phyloP scores from a whole-genome alignment of 2,113 vertebrate genomes.

The Leptobrachium leishanense region DNA sequence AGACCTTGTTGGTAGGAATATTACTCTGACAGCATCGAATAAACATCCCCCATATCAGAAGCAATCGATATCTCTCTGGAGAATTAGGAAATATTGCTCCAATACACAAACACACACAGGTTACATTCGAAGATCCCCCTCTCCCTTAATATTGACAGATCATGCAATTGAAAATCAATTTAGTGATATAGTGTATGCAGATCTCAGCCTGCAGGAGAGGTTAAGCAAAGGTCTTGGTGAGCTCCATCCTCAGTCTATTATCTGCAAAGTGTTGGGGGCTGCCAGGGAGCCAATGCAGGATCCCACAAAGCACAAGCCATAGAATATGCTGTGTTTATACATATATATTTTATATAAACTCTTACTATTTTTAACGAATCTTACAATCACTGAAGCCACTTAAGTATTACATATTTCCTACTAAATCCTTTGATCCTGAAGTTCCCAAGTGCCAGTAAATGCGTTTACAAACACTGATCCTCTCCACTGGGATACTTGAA shows the following conservation, averaged over 20 bases:
- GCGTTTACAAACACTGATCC: slow-evolving; percentile 28
- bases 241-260: neutral
- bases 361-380: neutral
- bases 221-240: neutral
- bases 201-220: slow-evolving; percentile 25
- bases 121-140: neutral
- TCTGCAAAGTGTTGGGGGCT: slow-evolving; percentile 7
- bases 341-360: neutral
- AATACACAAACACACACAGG: slow-evolving; percentile 11
- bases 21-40: slow-evolving; percentile 16
- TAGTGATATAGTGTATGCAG: neutral
- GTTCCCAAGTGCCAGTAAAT: slow-evolving; percentile 29
- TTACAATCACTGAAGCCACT: neutral
- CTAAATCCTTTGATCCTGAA: slow-evolving; percentile 33
- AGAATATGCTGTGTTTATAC: neutral
- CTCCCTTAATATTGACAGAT: neutral
- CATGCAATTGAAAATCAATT: neutral
- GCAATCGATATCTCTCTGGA: slow-evolving; percentile 29
- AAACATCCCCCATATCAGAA: slow-evolving; percentile 25
- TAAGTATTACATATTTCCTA: slow-evolving; percentile 23
- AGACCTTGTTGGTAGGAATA: slow-evolving; percentile 3
- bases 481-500: slow-evolving; percentile 36
- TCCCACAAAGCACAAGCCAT: neutral
- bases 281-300: too few relatives aligned
- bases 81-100: slow-evolving; percentile 7